A percentile compares a stretch with the other conserved stretches of the same genome.
Conservation (phyloP, 2,888 invertebrate genomes). For the Leptura quadrifasciata region DNA sequence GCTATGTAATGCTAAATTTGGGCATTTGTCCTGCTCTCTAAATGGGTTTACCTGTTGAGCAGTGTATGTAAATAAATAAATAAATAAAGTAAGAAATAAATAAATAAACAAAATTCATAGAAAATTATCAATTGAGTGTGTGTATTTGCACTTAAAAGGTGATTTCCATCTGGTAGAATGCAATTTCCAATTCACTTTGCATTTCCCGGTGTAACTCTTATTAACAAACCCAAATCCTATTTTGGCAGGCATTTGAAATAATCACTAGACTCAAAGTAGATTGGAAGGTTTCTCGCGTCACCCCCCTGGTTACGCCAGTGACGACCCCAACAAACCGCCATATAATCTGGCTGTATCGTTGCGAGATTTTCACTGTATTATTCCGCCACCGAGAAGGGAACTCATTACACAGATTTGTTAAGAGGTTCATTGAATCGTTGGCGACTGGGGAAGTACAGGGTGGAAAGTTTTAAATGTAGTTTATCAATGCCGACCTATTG, state of each 20-base stretch:
- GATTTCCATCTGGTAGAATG: neutral
- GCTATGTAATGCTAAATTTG: no score
- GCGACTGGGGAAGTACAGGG: conserved; percentile 34
- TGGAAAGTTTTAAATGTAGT: neutral
- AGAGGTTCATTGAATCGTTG: conserved; percentile 66
- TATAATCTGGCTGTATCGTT: conserved; percentile 70
- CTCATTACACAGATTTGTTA: conserved; percentile 67
- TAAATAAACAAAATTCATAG: no score
- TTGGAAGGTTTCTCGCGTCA: neutral
- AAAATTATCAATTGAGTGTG: no score
- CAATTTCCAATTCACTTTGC: neutral
- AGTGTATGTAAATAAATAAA: no score
- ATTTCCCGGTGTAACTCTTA: neutral
- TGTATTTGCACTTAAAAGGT: no score
- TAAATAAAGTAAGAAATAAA: no score
- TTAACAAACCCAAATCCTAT: neutral
- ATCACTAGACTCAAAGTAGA: neutral
- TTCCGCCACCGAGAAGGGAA: conserved; percentile 62
- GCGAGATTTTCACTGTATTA: conserved; percentile 70
- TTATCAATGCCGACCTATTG: neutral
- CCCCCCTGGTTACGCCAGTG: conserved; percentile 45
- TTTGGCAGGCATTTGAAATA: neutral
- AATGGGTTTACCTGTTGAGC: no score
- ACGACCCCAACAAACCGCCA: conserved; percentile 66
- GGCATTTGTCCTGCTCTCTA: no score